Conservation (phyloP, 2,888 invertebrate species). For the Microctonus brassicae region DNA sequence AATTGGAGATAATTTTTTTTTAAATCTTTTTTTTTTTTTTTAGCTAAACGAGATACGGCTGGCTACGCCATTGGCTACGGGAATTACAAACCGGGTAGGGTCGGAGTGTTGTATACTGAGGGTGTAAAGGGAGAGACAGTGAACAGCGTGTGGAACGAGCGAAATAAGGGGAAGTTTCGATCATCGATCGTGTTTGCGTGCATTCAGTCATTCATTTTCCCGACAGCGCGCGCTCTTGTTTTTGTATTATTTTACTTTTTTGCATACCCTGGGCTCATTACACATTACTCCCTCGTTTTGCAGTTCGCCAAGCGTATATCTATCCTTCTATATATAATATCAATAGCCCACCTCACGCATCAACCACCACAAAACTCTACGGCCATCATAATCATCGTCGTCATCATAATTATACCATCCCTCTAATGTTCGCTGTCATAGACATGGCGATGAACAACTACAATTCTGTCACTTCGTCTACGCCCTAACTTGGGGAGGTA, state of each 20-base stretch:
- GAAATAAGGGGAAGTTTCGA: slow-evolving; percentile 59
- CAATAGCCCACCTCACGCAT: background rate
- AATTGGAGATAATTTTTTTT: background rate
- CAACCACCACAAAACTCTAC: background rate
- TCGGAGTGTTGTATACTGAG: background rate
- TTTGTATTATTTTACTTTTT: slow-evolving; percentile 24
- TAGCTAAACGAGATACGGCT: background rate
- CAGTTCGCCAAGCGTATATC: background rate
- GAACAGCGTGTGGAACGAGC: slow-evolving; percentile 38
- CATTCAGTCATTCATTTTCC: slow-evolving; percentile 41
- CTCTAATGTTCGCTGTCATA: background rate
- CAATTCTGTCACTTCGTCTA: background rate
- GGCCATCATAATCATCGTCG: background rate
- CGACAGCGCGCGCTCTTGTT: slow-evolving; percentile 32
- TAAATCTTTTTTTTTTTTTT: background rate
- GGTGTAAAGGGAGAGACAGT: slow-evolving; percentile 24
- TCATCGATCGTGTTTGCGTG: slow-evolving; percentile 65
- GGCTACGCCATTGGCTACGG: slow-evolving; percentile 13
- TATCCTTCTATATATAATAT: background rate
- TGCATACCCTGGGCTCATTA: background rate
- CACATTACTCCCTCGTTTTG: background rate
- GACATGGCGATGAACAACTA: background rate
- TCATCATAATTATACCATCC: background rate
- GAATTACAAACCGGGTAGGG: slow-evolving; percentile 9
- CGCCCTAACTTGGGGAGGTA: background rate